These are phyloP conservation scores for Agriopis aurantiaria DNA, from an alignment of 2,888 invertebrate genomes.

Conservation along the genomic window DNA sequence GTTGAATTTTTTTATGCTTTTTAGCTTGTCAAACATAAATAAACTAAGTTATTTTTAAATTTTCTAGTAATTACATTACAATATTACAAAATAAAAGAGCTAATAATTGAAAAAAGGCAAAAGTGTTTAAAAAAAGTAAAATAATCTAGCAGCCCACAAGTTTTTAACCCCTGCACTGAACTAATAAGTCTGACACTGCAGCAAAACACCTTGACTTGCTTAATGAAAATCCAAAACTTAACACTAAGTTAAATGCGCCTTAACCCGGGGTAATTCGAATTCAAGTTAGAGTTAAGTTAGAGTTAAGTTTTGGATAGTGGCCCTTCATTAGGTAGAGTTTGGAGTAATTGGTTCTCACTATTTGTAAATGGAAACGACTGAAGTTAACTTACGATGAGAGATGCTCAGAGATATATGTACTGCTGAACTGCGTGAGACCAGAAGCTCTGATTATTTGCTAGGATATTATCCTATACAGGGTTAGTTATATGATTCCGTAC, in stretches of 20 bases:
- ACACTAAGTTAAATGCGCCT: constrained; percentile 40
- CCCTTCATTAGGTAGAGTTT: constrained; percentile 34
- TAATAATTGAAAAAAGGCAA: too few relatives aligned
- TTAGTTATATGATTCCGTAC: too few relatives aligned
- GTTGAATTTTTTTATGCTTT: too few relatives aligned
- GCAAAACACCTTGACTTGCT: constrained; percentile 37
- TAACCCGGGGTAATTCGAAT: constrained; percentile 40
- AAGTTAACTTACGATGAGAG: constrained; percentile 13
- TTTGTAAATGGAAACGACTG: constrained; percentile 25
- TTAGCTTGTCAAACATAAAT: too few relatives aligned
- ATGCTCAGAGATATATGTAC: background rate
- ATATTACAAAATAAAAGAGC: too few relatives aligned
- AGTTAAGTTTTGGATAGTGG: constrained; percentile 29
- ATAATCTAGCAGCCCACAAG: constrained; percentile 4
- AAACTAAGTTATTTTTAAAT: too few relatives aligned
- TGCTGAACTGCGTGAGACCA: too few relatives aligned
- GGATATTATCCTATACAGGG: too few relatives aligned
- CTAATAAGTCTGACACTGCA: constrained; percentile 32
- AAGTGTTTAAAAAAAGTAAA: too few relatives aligned
- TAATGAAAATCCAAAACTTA: constrained; percentile 44
- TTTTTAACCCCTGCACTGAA: constrained; percentile 7
- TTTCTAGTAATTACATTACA: too few relatives aligned
- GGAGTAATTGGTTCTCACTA: constrained; percentile 36
- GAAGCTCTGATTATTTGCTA: background rate
- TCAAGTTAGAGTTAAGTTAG: constrained; percentile 33